phyloP scores from a whole-genome alignment of 2,113 vertebrate genomes.

The Cettia cetti region DNA sequence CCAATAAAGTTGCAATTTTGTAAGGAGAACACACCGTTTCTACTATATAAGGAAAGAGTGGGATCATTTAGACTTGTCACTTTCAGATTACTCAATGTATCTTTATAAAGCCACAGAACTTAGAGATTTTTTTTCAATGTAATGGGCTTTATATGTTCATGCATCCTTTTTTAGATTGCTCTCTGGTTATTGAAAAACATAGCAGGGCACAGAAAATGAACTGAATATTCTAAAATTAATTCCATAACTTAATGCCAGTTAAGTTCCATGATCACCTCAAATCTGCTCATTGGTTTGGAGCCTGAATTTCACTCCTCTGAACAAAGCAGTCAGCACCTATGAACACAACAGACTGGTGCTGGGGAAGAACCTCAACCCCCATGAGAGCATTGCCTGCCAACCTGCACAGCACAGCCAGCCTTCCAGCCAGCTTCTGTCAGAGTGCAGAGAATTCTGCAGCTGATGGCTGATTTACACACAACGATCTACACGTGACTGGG shows the following conservation, averaged over 20 bases:
- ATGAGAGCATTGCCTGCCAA: fast-evolving
- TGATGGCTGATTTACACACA: not conserved
- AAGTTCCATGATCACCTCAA: not conserved
- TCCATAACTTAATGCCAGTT: not conserved
- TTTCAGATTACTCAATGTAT: not conserved
- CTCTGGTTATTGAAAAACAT: not conserved
- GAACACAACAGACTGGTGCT: fast-evolving
- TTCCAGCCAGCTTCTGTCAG: not conserved
- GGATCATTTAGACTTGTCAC: not conserved
- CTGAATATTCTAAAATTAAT: not conserved
- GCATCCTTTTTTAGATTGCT: not conserved
- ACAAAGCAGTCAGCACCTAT: not conserved
- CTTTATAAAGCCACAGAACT: not conserved
- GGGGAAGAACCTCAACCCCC: not conserved
- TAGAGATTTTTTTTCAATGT: not conserved
- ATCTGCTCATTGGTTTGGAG: not conserved
- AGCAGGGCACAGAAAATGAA: not conserved
- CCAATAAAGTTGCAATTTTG: not conserved
- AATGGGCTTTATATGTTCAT: not conserved
- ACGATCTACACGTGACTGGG: not conserved
- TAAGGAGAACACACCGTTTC: not conserved
- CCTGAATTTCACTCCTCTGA: not conserved
- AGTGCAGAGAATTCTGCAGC: not conserved
- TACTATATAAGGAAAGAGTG: not conserved
- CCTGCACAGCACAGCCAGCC: not conserved